Conservation (phyloP, 2,888 invertebrate species). For the Megaustenia siamemsis region DNA sequence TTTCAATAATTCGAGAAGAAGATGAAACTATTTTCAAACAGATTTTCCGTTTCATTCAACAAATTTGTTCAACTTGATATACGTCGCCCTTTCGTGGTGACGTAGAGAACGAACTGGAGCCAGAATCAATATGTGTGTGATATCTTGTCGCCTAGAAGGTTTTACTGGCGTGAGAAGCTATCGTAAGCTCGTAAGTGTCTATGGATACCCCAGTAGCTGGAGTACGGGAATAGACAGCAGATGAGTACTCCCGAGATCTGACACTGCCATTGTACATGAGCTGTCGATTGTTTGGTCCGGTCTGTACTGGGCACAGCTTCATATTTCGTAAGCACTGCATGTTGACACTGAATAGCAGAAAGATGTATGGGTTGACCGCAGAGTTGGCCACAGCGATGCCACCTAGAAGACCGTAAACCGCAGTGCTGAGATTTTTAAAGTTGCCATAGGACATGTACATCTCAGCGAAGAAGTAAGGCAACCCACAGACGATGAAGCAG, state of each 20-base stretch:
- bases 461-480: slow-evolving; percentile 78
- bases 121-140: background rate
- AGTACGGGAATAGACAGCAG: slow-evolving; percentile 56
- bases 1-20: too few species aligned
- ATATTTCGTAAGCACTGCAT: slow-evolving; percentile 58
- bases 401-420: slow-evolving; percentile 73
- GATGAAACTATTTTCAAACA: too few species aligned
- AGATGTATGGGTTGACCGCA: slow-evolving; percentile 78
- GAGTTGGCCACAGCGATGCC: slow-evolving; percentile 78
- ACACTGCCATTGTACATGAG: slow-evolving; percentile 65
- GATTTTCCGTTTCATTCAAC: too few species aligned
- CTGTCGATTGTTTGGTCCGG: slow-evolving; percentile 58
- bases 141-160: background rate
- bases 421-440: slow-evolving; percentile 63
- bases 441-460: slow-evolving; percentile 78
- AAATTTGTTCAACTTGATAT: too few species aligned
- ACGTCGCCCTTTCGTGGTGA: background rate
- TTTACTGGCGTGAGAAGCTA: slow-evolving; percentile 2
- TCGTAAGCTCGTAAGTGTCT: slow-evolving; percentile 58
- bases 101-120: background rate
- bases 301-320: slow-evolving; percentile 59
- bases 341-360: slow-evolving; percentile 77
- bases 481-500: slow-evolving; percentile 75
- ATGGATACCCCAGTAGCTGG: slow-evolving; percentile 55
- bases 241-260: slow-evolving; percentile 60